Conservation (phyloP, 1,140 invertebrate genomes). For the Drosophila nigrodunni region DNA sequence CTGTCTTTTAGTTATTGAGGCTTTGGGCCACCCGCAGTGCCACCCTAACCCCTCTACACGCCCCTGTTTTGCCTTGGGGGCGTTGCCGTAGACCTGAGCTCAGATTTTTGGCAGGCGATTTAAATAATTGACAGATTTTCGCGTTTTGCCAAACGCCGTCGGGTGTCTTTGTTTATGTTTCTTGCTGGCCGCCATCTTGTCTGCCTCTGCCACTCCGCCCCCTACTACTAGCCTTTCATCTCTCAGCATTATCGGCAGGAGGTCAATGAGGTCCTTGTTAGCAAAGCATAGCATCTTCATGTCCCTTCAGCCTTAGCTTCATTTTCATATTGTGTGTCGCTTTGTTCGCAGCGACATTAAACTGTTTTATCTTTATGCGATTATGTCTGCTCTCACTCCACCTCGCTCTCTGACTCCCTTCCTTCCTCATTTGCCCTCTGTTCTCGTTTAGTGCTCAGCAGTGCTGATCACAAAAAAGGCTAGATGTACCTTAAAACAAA, state of each 20-base stretch:
- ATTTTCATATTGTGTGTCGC: constrained; percentile 35
- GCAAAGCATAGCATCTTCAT: background rate
- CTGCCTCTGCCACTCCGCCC: background rate
- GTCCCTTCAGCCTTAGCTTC: constrained; percentile 11
- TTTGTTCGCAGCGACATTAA: constrained; percentile 75
- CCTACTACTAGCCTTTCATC: too few species aligned
- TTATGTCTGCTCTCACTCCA: constrained; percentile 63
- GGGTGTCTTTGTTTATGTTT: constrained; percentile 30
- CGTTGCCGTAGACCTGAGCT: constrained; percentile 43
- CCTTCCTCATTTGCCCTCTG: background rate
- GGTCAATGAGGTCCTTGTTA: constrained; percentile 37
- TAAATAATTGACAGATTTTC: constrained; percentile 82
- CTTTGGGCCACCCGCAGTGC: constrained; percentile 1
- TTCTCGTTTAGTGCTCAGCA: too few species aligned
- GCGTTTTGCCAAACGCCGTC: constrained; percentile 37
- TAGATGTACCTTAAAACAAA: too few species aligned
- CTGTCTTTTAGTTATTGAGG: background rate
- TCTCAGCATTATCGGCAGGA: constrained; percentile 15
- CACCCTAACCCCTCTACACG: background rate
- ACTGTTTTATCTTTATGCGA: constrained; percentile 83
- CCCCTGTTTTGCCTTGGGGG: constrained; percentile 23
- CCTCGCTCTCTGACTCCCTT: too few species aligned
- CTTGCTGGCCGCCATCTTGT: constrained; percentile 34
- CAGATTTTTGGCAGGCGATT: constrained; percentile 73
- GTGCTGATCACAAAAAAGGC: too few species aligned